These are phyloP conservation scores for Deroplatys truncata DNA, from an alignment of 2,888 invertebrate genomes.

Conservation along the genomic window DNA sequence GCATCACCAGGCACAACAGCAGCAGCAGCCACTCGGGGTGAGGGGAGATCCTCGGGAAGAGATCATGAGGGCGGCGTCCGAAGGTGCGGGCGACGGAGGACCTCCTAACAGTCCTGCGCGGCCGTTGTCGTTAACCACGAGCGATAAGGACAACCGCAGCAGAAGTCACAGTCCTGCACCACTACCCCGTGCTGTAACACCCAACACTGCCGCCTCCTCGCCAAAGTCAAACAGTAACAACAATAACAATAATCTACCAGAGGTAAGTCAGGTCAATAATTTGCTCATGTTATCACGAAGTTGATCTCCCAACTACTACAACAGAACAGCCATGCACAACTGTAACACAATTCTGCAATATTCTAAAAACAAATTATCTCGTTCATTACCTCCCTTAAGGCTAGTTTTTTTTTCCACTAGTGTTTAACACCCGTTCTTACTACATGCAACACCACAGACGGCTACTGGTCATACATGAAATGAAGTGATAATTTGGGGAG, in stretches of 20 bases:
- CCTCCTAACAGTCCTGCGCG: slow-evolving; percentile 62
- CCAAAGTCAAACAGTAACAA: not conserved
- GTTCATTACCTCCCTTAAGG: too few species aligned
- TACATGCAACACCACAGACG: too few species aligned
- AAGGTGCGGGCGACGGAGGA: slow-evolving; percentile 43
- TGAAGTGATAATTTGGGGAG: too few species aligned
- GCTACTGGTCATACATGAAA: too few species aligned
- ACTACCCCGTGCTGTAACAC: not conserved
- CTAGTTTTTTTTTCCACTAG: too few species aligned
- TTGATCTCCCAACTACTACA: too few species aligned
- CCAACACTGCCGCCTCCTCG: not conserved
- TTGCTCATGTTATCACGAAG: too few species aligned
- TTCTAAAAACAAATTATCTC: too few species aligned
- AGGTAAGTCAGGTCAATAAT: not conserved
- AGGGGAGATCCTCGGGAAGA: slow-evolving; percentile 19
- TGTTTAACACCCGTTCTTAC: too few species aligned
- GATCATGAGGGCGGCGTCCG: slow-evolving; percentile 31
- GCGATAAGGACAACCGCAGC: slow-evolving; percentile 37
- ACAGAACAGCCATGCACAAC: too few species aligned
- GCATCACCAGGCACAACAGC: not conserved
- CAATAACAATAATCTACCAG: not conserved
- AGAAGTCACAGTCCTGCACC: not conserved
- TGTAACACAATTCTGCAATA: too few species aligned
- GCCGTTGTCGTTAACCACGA: slow-evolving; percentile 63
- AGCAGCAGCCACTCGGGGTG: not conserved